Evolutionary conservation across 2,888 invertebrate species (phyloP).

Genomic region (Hipparchia semele): DNA sequence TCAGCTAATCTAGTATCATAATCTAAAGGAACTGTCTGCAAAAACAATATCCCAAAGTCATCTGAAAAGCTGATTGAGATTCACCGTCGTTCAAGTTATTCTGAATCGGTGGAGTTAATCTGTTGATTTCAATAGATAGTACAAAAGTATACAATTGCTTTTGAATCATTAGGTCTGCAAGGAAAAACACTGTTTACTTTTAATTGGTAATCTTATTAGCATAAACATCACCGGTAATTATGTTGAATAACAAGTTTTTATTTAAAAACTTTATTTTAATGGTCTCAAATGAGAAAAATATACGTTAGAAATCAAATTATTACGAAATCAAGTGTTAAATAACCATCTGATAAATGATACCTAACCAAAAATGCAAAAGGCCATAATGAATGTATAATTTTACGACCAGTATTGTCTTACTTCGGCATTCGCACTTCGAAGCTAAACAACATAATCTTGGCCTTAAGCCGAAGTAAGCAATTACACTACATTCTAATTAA

Average conservation of each 20-base stretch:
- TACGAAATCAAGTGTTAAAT: slow-evolving; percentile 1
- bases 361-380: background rate
- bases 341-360: background rate
- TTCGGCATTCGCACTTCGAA: slow-evolving; percentile 3
- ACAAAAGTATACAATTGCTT: background rate
- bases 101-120: no score
- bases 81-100: no score
- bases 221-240: background rate
- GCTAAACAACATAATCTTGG: slow-evolving; percentile 18
- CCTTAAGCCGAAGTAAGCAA: slow-evolving; percentile 11
- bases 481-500: slow-evolving; percentile 15
- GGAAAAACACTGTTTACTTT: background rate
- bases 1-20: background rate
- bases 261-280: background rate
- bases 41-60: background rate
- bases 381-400: slow-evolving; percentile 10
- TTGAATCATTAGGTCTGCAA: background rate
- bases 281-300: background rate
- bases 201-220: background rate
- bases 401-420: slow-evolving; percentile 6
- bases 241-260: slow-evolving; percentile 3
- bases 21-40: background rate
- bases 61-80: background rate
- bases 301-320: slow-evolving; percentile 4
- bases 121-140: no score